Evolutionary conservation across 2,888 invertebrate species (phyloP), one percentile per base, ranked within the genome.

Genomic region (Nebria brevicollis): DNA sequence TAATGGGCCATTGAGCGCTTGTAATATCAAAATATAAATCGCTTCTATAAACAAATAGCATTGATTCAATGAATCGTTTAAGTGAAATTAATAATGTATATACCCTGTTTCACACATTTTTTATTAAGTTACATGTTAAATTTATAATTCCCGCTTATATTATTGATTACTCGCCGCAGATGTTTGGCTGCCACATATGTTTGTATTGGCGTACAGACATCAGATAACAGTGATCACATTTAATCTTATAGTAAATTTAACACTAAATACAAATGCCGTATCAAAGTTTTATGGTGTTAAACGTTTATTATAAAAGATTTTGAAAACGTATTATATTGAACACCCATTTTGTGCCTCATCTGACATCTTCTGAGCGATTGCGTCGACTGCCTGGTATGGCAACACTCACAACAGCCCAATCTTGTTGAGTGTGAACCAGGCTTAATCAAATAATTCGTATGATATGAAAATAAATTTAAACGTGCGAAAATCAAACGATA

Each of bases 1-100:
- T 92, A 82, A 97, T 93, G 0, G 97, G 96, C 92, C 94, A 93
- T 88, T 95, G 93, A 77, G 91, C 89, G 13, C 90, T 89, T 72
- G 87, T 87, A 80, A 92, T 91, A 86, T 92, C 91, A 83, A 91
- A 88, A 87, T 92, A 92, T 78, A 92, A 87, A 54, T 83, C 83
- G 26, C 84, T 82, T 54, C 85, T 85, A 81, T 74, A 84, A 83
- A 72, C 6, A 42, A 81, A 11, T 70, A 7, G 13, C 5, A 26
- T 70, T 70, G 70, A 20, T 10, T 70, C 26, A 25, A 54, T 54
- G 7, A 7, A 54, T 54, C 54, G 54, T 3, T 54, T 54, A 25
- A 41, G 11, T 72, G n/a, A 25, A 41, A 15, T 72, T 11, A 8
- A 76, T 54, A 64, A 77, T 68, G 73, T 43, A 43, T 79, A 79